A percentile compares a stretch with the other conserved stretches of the same genome.
These are phyloP conservation scores for Diceros bicornis DNA, from an alignment of 2,797 vertebrate genomes.

Conservation along the genomic window DNA sequence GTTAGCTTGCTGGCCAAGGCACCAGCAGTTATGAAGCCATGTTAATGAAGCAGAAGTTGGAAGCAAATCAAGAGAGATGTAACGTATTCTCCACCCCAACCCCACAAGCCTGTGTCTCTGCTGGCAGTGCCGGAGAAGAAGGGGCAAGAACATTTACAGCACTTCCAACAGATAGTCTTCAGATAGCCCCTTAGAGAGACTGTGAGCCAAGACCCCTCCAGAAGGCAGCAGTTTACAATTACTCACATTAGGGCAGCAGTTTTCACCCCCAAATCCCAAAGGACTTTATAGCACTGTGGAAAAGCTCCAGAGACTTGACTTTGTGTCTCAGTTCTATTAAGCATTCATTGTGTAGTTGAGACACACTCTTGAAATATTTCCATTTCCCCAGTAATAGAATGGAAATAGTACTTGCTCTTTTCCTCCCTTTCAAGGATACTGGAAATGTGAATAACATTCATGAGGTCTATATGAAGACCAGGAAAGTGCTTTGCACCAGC, in stretches of 20 bases:
- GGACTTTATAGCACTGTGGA: neutral
- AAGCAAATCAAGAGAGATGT: constrained; percentile 45
- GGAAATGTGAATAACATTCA: constrained; percentile 46
- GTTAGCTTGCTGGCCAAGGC: constrained; percentile 21
- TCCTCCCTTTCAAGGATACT: neutral
- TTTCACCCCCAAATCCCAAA: constrained; percentile 64
- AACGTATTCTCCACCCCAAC: constrained; percentile 26
- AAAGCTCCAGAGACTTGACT: constrained; percentile 68
- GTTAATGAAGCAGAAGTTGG: constrained; percentile 42
- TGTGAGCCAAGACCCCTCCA: neutral
- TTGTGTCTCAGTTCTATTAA: constrained; percentile 68
- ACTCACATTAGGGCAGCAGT: constrained; percentile 48
- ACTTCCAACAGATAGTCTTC: constrained; percentile 43
- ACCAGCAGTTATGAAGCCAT: constrained; percentile 31
- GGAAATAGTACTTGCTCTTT: constrained; percentile 62
- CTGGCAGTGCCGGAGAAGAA: neutral
- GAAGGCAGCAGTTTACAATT: constrained; percentile 50
- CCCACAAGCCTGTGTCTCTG: neutral
- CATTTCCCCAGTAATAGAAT: constrained; percentile 65
- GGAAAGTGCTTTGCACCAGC: neutral
- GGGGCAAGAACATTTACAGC: constrained; percentile 18
- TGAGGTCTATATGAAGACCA: constrained; percentile 58
- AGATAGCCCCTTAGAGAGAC: neutral
- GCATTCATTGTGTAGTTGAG: constrained; percentile 58
- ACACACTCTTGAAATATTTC: constrained; percentile 59